These are phyloP conservation scores for Troides oblongomaculatus DNA, from an alignment of 2,888 invertebrate species.

Conservation along the genomic window DNA sequence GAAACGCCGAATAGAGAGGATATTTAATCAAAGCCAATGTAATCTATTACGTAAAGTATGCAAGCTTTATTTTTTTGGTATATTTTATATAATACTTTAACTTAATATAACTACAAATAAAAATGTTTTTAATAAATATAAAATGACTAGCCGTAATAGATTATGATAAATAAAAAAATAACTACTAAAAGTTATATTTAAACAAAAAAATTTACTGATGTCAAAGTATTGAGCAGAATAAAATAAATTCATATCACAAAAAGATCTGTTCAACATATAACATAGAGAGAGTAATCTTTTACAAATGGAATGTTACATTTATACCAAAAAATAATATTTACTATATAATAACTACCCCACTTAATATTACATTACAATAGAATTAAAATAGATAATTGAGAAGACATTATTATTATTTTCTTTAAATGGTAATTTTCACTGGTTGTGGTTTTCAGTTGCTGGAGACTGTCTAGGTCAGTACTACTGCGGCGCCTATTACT, in stretches of 20 bases:
- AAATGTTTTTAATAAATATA: slow-evolving; percentile 12
- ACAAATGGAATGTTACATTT: slow-evolving; percentile 7
- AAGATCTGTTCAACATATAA: slow-evolving; percentile 4
- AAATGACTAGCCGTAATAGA: slow-evolving; percentile 25
- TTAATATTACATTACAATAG: background rate
- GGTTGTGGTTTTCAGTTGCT: too few relatives aligned
- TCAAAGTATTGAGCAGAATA: slow-evolving; percentile 7
- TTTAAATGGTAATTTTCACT: too few relatives aligned
- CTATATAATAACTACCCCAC: too few relatives aligned
- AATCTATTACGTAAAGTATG: slow-evolving; percentile 10
- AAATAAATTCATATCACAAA: slow-evolving; percentile 9
- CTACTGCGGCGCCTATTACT: too few relatives aligned
- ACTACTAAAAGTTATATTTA: background rate
- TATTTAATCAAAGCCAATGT: slow-evolving; percentile 5
- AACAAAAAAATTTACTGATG: background rate
- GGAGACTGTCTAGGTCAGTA: too few relatives aligned
- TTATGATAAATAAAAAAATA: slow-evolving; percentile 8
- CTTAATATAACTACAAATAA: slow-evolving; percentile 12
- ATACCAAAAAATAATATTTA: background rate
- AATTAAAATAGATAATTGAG: background rate
- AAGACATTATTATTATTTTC: background rate
- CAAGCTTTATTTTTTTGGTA: slow-evolving; percentile 25
- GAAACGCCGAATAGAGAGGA: background rate
- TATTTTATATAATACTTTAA: slow-evolving; percentile 19
- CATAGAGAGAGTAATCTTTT: slow-evolving; percentile 17